Conservation (phyloP, 2,888 invertebrate genomes). For the Autographa gamma region DNA sequence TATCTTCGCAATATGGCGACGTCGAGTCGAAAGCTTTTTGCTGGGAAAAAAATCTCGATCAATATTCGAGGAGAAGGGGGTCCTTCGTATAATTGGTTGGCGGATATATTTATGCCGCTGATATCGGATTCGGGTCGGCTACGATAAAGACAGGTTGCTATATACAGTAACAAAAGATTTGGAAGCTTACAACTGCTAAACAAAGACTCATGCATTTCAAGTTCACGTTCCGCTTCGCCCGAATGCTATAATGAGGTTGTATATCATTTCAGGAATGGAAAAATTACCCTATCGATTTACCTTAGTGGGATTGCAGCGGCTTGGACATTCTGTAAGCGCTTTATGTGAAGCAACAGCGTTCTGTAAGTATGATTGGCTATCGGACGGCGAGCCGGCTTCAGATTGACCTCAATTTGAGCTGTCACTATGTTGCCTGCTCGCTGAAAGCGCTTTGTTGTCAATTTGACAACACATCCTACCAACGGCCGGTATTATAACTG, state of each 20-base stretch:
- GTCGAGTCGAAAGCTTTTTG: conserved; percentile 71
- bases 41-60: conserved; percentile 81
- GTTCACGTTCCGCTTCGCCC: conserved; percentile 22
- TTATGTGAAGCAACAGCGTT: background rate
- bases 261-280: background rate
- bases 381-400: background rate
- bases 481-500: background rate
- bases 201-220: conserved; percentile 15
- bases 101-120: conserved; percentile 76
- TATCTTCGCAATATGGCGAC: conserved; percentile 81
- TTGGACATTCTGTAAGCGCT: too few species aligned
- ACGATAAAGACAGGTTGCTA: conserved; percentile 60
- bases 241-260: background rate
- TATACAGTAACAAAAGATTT: conserved; percentile 61
- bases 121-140: conserved; percentile 65
- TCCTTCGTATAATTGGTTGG: conserved; percentile 80
- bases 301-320: background rate
- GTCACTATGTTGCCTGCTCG: background rate
- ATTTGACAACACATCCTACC: background rate
- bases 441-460: background rate
- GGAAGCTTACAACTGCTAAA: conserved; percentile 50
- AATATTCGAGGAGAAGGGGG: conserved; percentile 78
- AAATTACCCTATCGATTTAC: background rate
- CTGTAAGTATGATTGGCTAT: background rate
- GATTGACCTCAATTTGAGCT: background rate